Evolutionary conservation across 1,140 invertebrate genomes (phyloP).

Genomic region (Hycleus phaleratus): DNA sequence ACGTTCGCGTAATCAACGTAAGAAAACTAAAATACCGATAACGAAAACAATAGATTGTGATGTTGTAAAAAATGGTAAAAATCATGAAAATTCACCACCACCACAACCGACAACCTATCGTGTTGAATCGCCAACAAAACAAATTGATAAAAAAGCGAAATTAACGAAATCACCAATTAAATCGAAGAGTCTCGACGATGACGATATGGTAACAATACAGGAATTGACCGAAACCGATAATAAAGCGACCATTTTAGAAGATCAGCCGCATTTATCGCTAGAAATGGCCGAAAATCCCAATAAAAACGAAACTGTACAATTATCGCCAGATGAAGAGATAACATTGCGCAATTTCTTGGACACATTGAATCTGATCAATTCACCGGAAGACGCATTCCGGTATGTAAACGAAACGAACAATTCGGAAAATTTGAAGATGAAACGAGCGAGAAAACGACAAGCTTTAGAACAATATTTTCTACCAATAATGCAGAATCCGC

Average conservation of each 20-base stretch:
- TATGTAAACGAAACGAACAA: constrained; percentile 24
- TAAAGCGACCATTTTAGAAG: constrained; percentile 47
- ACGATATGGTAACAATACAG: constrained; percentile 45
- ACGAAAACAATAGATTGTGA: background rate
- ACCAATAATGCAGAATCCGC: constrained; percentile 46
- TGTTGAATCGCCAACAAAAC: constrained; percentile 46
- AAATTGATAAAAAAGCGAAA: constrained; percentile 32
- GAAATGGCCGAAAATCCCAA: constrained; percentile 45
- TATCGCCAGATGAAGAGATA: constrained; percentile 44
- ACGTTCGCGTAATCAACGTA: constrained; percentile 1
- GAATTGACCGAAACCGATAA: constrained; percentile 45
- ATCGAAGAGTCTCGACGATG: constrained; percentile 44
- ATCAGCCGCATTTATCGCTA: constrained; percentile 35
- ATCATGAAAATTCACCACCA: background rate
- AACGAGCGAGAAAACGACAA: constrained; percentile 48
- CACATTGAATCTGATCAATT: constrained; percentile 47
- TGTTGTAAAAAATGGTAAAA: background rate
- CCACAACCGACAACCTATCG: background rate
- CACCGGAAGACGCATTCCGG: constrained; percentile 32
- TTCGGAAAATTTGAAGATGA: constrained; percentile 29
- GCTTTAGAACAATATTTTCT: constrained; percentile 48
- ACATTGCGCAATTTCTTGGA: constrained; percentile 50
- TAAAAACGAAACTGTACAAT: constrained; percentile 15
- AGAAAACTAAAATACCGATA: background rate
- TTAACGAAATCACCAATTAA: constrained; percentile 13